Evolutionary conservation across 2,797 vertebrate species (phyloP).

Genomic region (Tenualosa thibaudeaui): DNA sequence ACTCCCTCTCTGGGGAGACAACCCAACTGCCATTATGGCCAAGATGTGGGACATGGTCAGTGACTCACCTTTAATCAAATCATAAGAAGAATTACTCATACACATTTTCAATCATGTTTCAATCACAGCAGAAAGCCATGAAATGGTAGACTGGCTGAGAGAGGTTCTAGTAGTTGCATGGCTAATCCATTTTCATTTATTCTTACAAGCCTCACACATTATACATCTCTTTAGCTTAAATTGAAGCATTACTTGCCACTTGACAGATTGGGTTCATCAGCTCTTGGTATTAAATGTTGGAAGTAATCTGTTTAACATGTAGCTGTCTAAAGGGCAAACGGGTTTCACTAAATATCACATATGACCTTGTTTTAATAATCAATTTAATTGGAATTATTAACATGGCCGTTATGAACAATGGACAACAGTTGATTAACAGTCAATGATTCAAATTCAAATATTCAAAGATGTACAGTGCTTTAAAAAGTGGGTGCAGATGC

Average conservation of each 20-base stretch:
- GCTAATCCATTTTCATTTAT: not conserved
- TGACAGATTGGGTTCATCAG: not conserved
- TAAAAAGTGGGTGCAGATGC: no score
- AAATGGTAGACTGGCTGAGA: not conserved
- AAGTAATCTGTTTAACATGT: not conserved
- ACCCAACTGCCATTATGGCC: constrained; percentile 26
- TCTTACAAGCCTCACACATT: not conserved
- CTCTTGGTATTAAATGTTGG: not conserved
- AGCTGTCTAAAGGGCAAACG: constrained; percentile 37
- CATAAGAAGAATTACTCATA: constrained; percentile 36
- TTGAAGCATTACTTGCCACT: not conserved
- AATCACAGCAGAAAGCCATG: constrained; percentile 27
- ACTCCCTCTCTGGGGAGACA: constrained; percentile 18
- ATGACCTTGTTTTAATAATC: constrained; percentile 29
- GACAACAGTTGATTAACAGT: not conserved
- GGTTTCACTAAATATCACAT: constrained; percentile 35
- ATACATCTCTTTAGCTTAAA: not conserved
- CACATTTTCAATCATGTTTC: constrained; percentile 28
- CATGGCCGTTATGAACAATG: not conserved
- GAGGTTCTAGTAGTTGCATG: not conserved
- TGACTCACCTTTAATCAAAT: constrained; percentile 34
- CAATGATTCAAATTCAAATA: not conserved
- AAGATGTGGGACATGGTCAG: constrained; percentile 17
- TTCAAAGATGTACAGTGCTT: no score
- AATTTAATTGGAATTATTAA: constrained; percentile 15